These are phyloP conservation scores for Tetanocera ferruginea DNA, from an alignment of 2,888 invertebrate genomes.

Conservation along the genomic window DNA sequence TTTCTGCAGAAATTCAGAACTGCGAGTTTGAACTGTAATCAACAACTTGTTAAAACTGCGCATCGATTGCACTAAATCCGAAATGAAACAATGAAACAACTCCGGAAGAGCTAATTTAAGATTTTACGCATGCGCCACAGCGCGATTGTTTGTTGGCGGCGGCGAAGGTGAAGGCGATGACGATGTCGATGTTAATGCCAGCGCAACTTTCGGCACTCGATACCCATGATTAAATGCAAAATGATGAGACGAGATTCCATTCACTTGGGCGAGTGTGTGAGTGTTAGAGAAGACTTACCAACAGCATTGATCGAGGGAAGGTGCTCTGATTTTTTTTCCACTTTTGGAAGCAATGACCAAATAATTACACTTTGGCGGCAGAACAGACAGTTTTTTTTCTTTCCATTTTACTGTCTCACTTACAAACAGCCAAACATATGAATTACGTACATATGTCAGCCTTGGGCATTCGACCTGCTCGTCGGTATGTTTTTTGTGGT, in stretches of 20 bases:
- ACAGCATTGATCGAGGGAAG: background rate
- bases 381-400: conserved; percentile 1
- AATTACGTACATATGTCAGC: background rate
- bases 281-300: background rate
- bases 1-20: background rate
- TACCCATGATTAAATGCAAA: conserved; percentile 25
- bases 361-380: conserved; percentile 20
- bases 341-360: conserved; percentile 23
- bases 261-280: background rate
- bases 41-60: background rate
- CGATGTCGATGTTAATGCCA: background rate
- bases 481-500: background rate
- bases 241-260: background rate
- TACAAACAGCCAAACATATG: background rate
- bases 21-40: background rate
- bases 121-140: conserved; percentile 29
- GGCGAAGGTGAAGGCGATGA: background rate
- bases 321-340: background rate
- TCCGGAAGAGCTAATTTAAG: conserved; percentile 26
- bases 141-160: background rate
- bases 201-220: conserved; percentile 27
- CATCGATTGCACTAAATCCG: background rate
- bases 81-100: background rate
- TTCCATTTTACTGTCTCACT: background rate
- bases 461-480: background rate